A percentile compares a stretch with the other conserved stretches of the same genome.
These are phyloP conservation scores for Trinectes maculatus DNA, from an alignment of 2,113 vertebrate species.

Conservation along the genomic window DNA sequence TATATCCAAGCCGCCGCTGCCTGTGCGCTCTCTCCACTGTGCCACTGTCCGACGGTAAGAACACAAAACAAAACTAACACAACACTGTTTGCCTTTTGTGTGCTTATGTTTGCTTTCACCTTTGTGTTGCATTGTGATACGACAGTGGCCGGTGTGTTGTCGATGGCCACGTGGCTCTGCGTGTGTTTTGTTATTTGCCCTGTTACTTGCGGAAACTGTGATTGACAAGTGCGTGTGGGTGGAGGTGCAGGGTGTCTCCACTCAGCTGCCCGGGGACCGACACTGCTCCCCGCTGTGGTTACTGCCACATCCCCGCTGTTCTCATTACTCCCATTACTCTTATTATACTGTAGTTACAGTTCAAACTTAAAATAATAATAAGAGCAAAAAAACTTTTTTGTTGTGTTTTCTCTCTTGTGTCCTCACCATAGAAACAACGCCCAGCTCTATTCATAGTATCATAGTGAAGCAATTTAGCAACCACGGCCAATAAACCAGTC, in stretches of 20 bases:
- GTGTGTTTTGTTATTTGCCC: background rate
- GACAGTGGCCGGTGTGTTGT: background rate
- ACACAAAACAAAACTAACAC: too few relatives aligned
- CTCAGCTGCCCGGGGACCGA: background rate
- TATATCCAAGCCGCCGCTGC: background rate
- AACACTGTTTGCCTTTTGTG: background rate
- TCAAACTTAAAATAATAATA: too few relatives aligned
- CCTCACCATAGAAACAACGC: constrained; percentile 34
- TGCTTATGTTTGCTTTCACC: background rate
- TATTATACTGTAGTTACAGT: background rate
- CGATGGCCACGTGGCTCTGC: too few relatives aligned
- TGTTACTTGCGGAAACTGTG: constrained; percentile 39
- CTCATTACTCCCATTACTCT: too few relatives aligned
- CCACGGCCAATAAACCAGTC: constrained; percentile 7
- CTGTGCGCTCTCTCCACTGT: constrained; percentile 26
- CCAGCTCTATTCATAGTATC: constrained; percentile 22
- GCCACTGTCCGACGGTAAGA: constrained; percentile 54
- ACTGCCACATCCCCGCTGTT: too few relatives aligned
- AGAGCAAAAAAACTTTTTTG: background rate
- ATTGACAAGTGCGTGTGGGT: constrained; percentile 52
- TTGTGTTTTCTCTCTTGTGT: constrained; percentile 9
- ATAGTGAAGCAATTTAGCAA: constrained; percentile 6
- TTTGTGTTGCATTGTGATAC: background rate
- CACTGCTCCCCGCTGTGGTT: background rate
- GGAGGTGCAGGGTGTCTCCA: constrained; percentile 17